A percentile compares a stretch with the other conserved stretches of the same genome.
These are phyloP conservation scores for Noctua janthe DNA, from an alignment of 2,888 invertebrate species.

Conservation along the genomic window DNA sequence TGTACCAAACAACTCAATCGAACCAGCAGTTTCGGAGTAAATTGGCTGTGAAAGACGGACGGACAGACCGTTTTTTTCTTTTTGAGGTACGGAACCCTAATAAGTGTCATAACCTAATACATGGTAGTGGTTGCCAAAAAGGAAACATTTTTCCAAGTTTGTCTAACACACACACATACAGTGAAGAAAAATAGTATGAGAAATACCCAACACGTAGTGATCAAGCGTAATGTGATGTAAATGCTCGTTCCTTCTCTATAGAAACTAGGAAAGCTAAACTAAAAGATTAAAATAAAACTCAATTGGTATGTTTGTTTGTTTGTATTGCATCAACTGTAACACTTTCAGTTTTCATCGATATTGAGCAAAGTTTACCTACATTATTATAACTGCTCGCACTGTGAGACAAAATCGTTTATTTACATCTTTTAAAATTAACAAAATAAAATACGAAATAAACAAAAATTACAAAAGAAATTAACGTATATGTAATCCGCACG, in stretches of 20 bases:
- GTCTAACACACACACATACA: background rate
- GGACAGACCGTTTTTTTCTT: too few species aligned
- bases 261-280: background rate
- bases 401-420: slow-evolving; percentile 79
- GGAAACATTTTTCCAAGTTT: background rate
- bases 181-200: background rate
- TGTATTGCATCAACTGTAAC: slow-evolving; percentile 91
- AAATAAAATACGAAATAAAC: slow-evolving; percentile 25
- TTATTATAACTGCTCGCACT: slow-evolving; percentile 87
- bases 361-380: slow-evolving; percentile 91
- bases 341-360: slow-evolving; percentile 90
- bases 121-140: background rate
- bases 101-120: background rate
- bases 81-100: too few species aligned
- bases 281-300: slow-evolving; percentile 83
- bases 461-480: slow-evolving; percentile 39
- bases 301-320: slow-evolving; percentile 87
- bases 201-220: background rate
- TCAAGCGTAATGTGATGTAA: background rate
- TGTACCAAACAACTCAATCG: too few species aligned
- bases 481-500: slow-evolving; percentile 51
- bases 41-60: too few species aligned
- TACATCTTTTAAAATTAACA: slow-evolving; percentile 28
- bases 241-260: background rate
- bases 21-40: too few species aligned